These are phyloP conservation scores for Corapipo altera DNA, from an alignment of 2,113 vertebrate species.

Conservation along the genomic window DNA sequence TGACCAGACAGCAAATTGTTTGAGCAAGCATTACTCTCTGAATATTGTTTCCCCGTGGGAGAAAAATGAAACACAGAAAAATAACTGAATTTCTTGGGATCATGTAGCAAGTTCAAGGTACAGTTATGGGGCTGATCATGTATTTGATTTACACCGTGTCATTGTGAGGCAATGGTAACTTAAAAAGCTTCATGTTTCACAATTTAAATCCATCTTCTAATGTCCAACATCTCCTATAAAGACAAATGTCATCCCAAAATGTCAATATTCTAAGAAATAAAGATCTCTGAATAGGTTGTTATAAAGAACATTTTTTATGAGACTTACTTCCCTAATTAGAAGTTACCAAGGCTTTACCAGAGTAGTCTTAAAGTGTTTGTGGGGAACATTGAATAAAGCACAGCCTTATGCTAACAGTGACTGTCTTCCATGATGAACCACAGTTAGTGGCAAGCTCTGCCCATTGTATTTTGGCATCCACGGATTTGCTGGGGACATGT, in stretches of 20 bases:
- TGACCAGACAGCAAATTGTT: neutral
- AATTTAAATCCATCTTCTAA: neutral
- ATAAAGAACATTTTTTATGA: neutral
- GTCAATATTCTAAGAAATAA: slow-evolving; percentile 4
- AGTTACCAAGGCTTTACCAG: neutral
- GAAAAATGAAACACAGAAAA: neutral
- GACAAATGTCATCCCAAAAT: neutral
- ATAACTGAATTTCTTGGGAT: neutral
- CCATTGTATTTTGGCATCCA: neutral
- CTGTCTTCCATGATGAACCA: neutral
- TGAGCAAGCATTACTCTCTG: neutral
- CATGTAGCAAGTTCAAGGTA: neutral
- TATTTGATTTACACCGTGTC: neutral
- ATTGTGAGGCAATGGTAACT: neutral
- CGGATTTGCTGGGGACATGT: neutral
- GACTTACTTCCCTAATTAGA: neutral
- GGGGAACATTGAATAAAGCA: neutral
- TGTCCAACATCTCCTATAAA: neutral
- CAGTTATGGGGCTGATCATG: neutral
- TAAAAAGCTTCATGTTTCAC: neutral
- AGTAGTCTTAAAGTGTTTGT: neutral
- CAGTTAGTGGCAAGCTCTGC: neutral
- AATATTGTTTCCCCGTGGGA: neutral
- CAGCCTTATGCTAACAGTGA: neutral
- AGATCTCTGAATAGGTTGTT: neutral